Percentiles rank a stretch among this genome's conserved stretches.
Conservation (phyloP, 2,797 vertebrate species). For the Micrastur ruficollis region DNA sequence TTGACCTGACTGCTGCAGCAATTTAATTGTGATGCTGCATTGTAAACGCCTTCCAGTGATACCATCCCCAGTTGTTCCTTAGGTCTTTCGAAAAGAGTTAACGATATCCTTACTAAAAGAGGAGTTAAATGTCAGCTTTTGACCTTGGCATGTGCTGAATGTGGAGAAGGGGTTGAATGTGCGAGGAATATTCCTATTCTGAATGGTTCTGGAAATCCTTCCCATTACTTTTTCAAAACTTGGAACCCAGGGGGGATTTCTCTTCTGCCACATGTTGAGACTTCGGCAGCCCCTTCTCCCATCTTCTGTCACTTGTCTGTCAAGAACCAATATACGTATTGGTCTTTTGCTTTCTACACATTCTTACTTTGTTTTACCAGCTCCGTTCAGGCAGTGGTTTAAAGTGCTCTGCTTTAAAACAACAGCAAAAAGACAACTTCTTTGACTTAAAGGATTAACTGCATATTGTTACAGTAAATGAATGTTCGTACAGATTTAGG, state of each 20-base stretch:
- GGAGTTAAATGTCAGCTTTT: neutral
- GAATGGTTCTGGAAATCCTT: neutral
- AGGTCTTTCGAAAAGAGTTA: neutral
- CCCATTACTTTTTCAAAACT: neutral
- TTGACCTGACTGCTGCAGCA: neutral
- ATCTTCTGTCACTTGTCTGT: neutral
- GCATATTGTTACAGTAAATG: neutral
- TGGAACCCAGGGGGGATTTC: neutral
- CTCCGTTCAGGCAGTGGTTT: neutral
- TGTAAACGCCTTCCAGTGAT: neutral
- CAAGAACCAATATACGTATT: neutral
- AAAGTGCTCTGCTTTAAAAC: neutral
- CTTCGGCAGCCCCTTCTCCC: neutral
- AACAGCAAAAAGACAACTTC: neutral
- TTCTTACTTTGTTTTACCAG: neutral
- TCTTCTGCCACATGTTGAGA: neutral
- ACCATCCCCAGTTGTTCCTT: neutral
- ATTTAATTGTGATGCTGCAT: neutral
- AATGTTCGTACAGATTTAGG: neutral
- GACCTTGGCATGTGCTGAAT: neutral
- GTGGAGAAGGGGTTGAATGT: neutral
- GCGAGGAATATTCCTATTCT: neutral
- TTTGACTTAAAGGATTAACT: neutral
- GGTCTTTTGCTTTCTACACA: neutral
- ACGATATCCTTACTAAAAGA: neutral